Base-by-base conservation (phyloP, 37 sponge, comb jelly and placozoan species). In the Diacarnus erythraeanus region DNA sequence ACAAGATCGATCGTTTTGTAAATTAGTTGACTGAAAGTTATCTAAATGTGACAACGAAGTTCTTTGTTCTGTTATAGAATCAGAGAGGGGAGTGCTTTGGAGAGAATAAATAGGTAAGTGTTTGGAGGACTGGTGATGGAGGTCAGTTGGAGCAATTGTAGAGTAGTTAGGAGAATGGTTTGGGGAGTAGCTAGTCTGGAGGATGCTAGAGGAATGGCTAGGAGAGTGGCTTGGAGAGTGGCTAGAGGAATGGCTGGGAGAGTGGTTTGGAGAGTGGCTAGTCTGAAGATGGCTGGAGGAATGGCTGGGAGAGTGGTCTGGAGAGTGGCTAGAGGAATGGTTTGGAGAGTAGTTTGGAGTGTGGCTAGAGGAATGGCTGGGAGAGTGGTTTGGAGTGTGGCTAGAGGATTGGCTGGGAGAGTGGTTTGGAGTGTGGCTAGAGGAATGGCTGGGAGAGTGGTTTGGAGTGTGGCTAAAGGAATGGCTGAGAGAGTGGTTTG, bases 291-390 rank as follows among this genome's bases (percentile, higher is more conserved):
- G n/a, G n/a, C 39, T 37, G 22, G 33, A 22, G 69, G 27, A 25
- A 8, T 64, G 27, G 42, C 42, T 18, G 40, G 1, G 71, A 37
- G 71, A 36, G 71, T 70, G 71, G 71, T 70, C 36, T 40, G 40
- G 21, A 1, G 22, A 1, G 39, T 70, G 21, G 42, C 41, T 23
- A 9, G 71, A 37, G 71, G 71, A 2, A 37, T 70, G 71, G 36
- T 38, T 38, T 4, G 42, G 18, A 37, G 5, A 37, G 8, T 70
- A 34, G 10, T 37, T 34, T 37, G 71, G 71, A 6, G 71, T 37
- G 71, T 70, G 71, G 71, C 65, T 64, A 22, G 65, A 22, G 25
- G 71, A 70, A 37, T 70, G 71, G 71, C 65, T 64, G 65, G 65
- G 65, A 15, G 33, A 31, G 29, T 70, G 39, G 12, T 67, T 22